Evolutionary conservation across 1,140 invertebrate species (phyloP).

Genomic region (Brachionus rubens): DNA sequence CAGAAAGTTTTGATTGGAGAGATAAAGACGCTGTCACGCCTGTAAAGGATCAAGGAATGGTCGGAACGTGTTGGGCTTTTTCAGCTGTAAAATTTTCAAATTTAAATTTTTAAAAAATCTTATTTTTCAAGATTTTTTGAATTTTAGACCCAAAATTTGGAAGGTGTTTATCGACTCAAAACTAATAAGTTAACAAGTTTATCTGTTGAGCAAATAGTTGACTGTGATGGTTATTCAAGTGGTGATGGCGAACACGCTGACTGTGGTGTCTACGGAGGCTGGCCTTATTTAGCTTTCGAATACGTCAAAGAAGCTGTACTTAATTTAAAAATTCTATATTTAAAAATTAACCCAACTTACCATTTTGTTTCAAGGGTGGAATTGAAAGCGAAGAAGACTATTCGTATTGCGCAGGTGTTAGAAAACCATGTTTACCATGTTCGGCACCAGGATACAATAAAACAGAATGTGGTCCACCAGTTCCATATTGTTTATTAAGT

Average conservation of each 20-base stretch:
- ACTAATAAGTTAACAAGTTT: conserved; percentile 52
- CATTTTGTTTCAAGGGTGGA: conserved; percentile 51
- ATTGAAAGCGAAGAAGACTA: conserved; percentile 53
- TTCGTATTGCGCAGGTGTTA: conserved; percentile 53
- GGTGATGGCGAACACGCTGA: conserved; percentile 49
- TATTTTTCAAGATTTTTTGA: not conserved
- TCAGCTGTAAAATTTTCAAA: conserved; percentile 17
- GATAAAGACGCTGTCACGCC: conserved; percentile 45
- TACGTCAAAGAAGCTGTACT: conserved; percentile 50
- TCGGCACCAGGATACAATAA: conserved; percentile 53
- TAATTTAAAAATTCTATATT: not conserved
- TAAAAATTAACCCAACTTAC: not conserved
- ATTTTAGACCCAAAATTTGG: conserved; percentile 53
- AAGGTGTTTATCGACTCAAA: conserved; percentile 52
- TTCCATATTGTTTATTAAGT: conserved; percentile 52
- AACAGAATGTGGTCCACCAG: conserved; percentile 53
- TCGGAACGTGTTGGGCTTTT: conserved; percentile 46
- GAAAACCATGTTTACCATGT: conserved; percentile 52
- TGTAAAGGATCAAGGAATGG: conserved; percentile 47
- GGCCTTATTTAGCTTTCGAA: conserved; percentile 55
- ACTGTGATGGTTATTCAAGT: conserved; percentile 53
- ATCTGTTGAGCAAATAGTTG: conserved; percentile 56
- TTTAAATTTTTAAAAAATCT: not conserved
- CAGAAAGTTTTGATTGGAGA: conserved; percentile 45
- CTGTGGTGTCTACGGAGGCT: conserved; percentile 57